A percentile compares a stretch with the other conserved stretches of the same genome.
phyloP scores from a whole-genome alignment of 1,140 invertebrate species.

The Cataglyphis hispanica region DNA sequence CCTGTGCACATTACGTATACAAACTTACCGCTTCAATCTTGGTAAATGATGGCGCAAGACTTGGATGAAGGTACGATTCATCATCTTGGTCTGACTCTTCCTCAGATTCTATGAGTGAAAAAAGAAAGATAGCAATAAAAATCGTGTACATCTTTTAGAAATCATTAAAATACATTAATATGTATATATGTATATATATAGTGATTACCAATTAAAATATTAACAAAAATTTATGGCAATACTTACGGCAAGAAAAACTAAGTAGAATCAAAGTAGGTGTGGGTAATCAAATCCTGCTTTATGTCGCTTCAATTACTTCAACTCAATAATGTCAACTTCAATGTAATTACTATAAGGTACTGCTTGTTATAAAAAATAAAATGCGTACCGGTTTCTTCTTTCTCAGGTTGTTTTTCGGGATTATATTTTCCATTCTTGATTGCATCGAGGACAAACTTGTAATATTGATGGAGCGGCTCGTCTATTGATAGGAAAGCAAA shows the following conservation, averaged over 20 bases:
- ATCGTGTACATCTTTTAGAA: slow-evolving; percentile 15
- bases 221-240: slow-evolving; percentile 76
- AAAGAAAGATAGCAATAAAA: slow-evolving; percentile 72
- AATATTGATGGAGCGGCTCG: slow-evolving; percentile 95
- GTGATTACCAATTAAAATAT: slow-evolving; percentile 58
- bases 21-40: slow-evolving; percentile 88
- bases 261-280: slow-evolving; percentile 83
- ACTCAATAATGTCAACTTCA: slow-evolving; percentile 74
- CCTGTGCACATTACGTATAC: background rate
- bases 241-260: slow-evolving; percentile 86
- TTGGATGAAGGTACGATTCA: slow-evolving; percentile 94
- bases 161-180: slow-evolving; percentile 49
- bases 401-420: slow-evolving; percentile 87
- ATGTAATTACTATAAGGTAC: slow-evolving; percentile 73
- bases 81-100: slow-evolving; percentile 88
- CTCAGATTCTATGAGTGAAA: slow-evolving; percentile 83
- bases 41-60: slow-evolving; percentile 87
- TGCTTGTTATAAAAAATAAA: slow-evolving; percentile 74
- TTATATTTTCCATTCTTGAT: slow-evolving; percentile 94
- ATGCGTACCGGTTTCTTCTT: slow-evolving; percentile 87
- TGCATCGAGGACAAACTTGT: slow-evolving; percentile 93
- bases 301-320: slow-evolving; percentile 79
- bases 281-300: slow-evolving; percentile 82
- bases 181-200: background rate
- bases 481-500: slow-evolving; percentile 97